A percentile compares a stretch with the other conserved stretches of the same genome.
Conservation (phyloP, 2,113 vertebrate genomes). For the Notothenia rossii region DNA sequence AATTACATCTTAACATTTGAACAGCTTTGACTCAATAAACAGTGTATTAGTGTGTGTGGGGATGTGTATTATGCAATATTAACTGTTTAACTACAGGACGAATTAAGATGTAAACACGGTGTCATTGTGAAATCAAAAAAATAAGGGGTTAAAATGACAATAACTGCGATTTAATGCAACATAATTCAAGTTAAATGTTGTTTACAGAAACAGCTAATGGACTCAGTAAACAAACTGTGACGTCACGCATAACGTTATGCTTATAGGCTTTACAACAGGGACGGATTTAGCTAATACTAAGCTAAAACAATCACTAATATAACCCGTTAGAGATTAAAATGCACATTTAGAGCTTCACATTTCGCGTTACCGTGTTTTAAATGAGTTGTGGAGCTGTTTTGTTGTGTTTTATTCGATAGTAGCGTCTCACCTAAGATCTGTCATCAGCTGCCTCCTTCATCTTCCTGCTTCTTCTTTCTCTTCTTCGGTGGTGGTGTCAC, state of each 20-base stretch:
- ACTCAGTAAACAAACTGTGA: neutral
- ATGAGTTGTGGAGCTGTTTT: fast-evolving
- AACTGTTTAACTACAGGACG: neutral
- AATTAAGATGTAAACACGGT: no score
- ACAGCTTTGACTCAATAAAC: no score
- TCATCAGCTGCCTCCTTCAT: conserved; percentile 8
- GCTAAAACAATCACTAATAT: neutral
- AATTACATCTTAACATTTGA: no score
- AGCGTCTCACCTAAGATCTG: conserved; percentile 36
- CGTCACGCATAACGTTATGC: neutral
- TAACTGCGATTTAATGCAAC: neutral
- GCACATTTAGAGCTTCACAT: neutral
- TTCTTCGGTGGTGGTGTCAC: neutral
- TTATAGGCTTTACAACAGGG: neutral
- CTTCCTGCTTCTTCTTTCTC: conserved; percentile 37
- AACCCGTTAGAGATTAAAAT: neutral
- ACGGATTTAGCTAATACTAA: neutral
- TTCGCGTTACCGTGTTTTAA: neutral
- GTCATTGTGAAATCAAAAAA: neutral
- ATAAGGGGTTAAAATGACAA: fast-evolving
- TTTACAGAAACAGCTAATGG: neutral
- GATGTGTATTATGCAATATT: no score
- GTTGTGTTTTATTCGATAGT: neutral
- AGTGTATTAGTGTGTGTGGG: no score
- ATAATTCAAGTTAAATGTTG: neutral